Conservation (phyloP, 1,140 invertebrate species). For the Magallana gigas region DNA sequence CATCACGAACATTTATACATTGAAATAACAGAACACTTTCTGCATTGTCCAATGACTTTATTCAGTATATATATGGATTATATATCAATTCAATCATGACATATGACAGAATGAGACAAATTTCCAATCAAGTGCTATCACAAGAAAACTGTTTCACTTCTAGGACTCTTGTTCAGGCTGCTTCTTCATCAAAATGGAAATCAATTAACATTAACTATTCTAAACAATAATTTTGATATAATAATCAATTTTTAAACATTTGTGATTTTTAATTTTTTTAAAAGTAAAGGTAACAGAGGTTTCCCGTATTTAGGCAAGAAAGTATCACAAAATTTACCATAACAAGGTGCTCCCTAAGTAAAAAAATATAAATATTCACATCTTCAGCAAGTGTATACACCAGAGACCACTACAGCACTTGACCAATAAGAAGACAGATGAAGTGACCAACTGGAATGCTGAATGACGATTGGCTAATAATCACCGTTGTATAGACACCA, state of each 20-base stretch:
- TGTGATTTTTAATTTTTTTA: no score
- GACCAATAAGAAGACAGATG: slow-evolving; percentile 25
- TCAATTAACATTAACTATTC: no score
- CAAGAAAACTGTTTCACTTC: slow-evolving; percentile 6
- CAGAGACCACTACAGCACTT: slow-evolving; percentile 13
- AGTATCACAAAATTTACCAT: slow-evolving; percentile 12
- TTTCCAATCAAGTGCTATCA: slow-evolving; percentile 33
- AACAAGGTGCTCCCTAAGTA: slow-evolving; percentile 19
- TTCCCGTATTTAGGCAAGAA: slow-evolving; percentile 2
- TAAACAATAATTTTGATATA: no score
- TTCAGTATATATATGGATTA: slow-evolving; percentile 37
- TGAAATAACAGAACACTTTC: neutral
- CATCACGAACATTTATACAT: no score
- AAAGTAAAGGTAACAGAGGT: no score
- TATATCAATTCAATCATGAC: slow-evolving; percentile 36
- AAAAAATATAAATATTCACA: slow-evolving; percentile 34
- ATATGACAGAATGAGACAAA: slow-evolving; percentile 23
- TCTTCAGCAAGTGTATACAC: slow-evolving; percentile 20
- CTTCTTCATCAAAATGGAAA: no score
- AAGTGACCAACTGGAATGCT: slow-evolving; percentile 32
- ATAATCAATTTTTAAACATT: no score
- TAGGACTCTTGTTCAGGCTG: neutral
- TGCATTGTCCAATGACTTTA: slow-evolving; percentile 28
- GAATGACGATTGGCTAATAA: slow-evolving; percentile 6
- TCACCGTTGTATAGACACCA: neutral